A percentile compares a stretch with the other conserved stretches of the same genome.
Conservation (phyloP, 2,888 invertebrate species). For the Sepioteuthis lessoniana region DNA sequence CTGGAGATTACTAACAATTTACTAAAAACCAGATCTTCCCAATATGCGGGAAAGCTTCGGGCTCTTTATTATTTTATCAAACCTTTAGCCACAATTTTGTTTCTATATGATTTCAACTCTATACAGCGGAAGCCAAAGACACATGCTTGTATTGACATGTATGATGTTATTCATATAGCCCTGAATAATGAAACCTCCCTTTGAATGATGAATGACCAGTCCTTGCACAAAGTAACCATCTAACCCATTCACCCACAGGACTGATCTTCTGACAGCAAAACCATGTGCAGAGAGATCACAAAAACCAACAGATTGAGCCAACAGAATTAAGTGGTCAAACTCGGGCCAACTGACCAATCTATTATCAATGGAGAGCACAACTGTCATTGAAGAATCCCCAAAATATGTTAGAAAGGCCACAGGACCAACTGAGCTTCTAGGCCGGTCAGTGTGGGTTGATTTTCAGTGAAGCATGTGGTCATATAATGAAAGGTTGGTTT, state of each 20-base stretch:
- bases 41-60: too few relatives aligned
- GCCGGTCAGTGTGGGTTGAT: not conserved
- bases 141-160: not conserved
- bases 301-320: conserved; percentile 33
- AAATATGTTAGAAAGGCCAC: not conserved
- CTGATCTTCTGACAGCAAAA: not conserved
- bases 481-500: not conserved
- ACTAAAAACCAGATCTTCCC: too few relatives aligned
- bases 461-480: not conserved
- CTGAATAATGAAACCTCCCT: not conserved
- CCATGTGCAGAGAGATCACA: not conserved
- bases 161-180: not conserved
- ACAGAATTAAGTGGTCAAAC: conserved; percentile 4
- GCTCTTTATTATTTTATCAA: not conserved
- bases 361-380: not conserved
- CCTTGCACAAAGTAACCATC: not conserved
- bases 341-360: conserved; percentile 17
- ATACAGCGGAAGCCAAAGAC: not conserved
- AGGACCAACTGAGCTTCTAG: not conserved
- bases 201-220: not conserved
- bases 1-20: too few relatives aligned
- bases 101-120: not conserved
- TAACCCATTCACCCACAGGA: not conserved
- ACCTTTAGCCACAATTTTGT: not conserved
- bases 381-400: not conserved